Conservation (phyloP, 1,140 invertebrate genomes). For the Heterodera schachtii region DNA sequence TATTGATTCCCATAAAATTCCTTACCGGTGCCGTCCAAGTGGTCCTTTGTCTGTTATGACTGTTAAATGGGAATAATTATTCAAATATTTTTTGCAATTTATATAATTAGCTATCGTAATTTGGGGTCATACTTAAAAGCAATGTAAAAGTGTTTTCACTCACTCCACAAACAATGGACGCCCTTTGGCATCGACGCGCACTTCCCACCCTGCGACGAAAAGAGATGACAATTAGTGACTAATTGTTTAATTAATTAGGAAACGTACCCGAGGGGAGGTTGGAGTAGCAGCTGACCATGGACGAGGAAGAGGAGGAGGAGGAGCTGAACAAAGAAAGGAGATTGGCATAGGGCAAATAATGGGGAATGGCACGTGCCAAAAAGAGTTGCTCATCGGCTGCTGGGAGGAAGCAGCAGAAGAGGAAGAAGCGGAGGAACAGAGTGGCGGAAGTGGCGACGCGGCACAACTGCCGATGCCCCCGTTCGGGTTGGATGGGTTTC, state of each 20-base stretch:
- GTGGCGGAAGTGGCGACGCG: background rate
- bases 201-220: constrained; percentile 75
- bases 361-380: background rate
- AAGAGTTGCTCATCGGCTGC: constrained; percentile 1
- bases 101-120: background rate
- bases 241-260: background rate
- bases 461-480: background rate
- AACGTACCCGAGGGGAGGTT: constrained; percentile 24
- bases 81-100: background rate
- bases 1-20: too few species aligned
- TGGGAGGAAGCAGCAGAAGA: constrained; percentile 14
- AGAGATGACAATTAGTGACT: background rate
- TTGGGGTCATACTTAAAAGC: too few species aligned
- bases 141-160: background rate
- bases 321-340: background rate
- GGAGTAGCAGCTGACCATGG: background rate
- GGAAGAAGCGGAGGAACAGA: background rate
- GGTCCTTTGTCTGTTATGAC: constrained; percentile 83
- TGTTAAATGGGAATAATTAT: constrained; percentile 67
- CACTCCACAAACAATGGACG: constrained; percentile 81
- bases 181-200: constrained; percentile 86
- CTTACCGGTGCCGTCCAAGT: constrained; percentile 80
- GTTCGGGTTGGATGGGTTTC: background rate
- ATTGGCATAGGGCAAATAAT: background rate
- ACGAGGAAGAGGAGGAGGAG: constrained; percentile 5